Conservation (phyloP, 2,113 vertebrate species). For the Psilopogon haemacephalus region DNA sequence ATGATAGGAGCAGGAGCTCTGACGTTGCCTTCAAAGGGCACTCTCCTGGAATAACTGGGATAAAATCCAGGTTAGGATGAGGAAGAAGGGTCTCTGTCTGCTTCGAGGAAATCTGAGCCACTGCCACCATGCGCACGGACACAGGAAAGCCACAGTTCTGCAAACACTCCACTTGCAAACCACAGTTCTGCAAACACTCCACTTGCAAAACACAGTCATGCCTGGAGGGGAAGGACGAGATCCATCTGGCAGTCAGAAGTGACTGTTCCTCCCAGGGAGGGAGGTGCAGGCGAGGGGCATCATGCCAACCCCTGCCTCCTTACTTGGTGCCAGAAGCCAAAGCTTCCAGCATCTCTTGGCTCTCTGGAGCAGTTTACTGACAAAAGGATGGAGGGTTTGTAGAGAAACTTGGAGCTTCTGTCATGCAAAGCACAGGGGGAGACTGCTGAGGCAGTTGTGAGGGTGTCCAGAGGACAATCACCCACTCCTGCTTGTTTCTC, state of each 20-base stretch:
- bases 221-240: not conserved
- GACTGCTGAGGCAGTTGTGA: too few species aligned
- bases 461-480: not conserved
- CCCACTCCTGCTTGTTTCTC: not conserved
- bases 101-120: not conserved
- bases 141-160: rapidly evolving
- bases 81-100: not conserved
- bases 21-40: not conserved
- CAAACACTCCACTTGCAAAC: not conserved
- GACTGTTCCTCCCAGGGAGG: not conserved
- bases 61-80: not conserved
- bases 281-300: rapidly evolving
- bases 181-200: not conserved
- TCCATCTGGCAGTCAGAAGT: not conserved
- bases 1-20: rapidly evolving
- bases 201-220: not conserved
- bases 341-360: not conserved
- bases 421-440: rapidly evolving
- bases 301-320: not conserved
- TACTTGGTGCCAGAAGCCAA: not conserved
- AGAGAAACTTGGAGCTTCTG: not conserved
- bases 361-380: rapidly evolving
- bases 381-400: not conserved
- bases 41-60: not conserved
- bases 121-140: not conserved